phyloP scores from a whole-genome alignment of 2,113 vertebrate genomes.

The Toxostoma redivivum region DNA sequence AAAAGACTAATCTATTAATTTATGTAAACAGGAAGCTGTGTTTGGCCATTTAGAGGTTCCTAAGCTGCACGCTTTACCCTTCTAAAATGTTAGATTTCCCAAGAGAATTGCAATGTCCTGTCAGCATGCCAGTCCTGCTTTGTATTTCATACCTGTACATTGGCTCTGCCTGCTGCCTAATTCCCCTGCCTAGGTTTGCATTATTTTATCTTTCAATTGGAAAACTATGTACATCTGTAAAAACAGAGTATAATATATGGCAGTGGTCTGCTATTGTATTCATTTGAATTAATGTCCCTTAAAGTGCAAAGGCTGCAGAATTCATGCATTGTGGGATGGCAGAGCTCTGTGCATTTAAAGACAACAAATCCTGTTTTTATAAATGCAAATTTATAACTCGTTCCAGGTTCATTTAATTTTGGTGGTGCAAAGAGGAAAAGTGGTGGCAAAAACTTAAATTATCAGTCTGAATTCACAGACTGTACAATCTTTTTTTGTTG shows the following conservation, averaged over 20 bases:
- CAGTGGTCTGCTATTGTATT: slow-evolving; percentile 2
- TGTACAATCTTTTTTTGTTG: slow-evolving; percentile 13
- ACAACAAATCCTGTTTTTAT: not conserved
- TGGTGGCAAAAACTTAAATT: not conserved
- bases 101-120: not conserved
- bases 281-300: slow-evolving; percentile 52
- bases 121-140: not conserved
- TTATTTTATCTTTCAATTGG: slow-evolving; percentile 27
- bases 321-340: not conserved
- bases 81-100: not conserved
- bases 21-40: slow-evolving; percentile 40
- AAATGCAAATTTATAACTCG: not conserved
- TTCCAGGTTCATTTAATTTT: not conserved
- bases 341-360: not conserved
- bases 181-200: not conserved
- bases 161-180: not conserved
- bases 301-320: slow-evolving; percentile 22
- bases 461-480: not conserved
- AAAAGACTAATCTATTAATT: slow-evolving; percentile 25
- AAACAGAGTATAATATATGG: slow-evolving; percentile 38
- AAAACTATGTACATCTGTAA: slow-evolving; percentile 56
- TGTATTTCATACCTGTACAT: slow-evolving; percentile 13
- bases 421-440: not conserved
- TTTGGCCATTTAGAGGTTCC: not conserved
- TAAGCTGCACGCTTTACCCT: not conserved